These are phyloP conservation scores for Apantesis nais DNA, from an alignment of 2,888 invertebrate species.

Conservation along the genomic window DNA sequence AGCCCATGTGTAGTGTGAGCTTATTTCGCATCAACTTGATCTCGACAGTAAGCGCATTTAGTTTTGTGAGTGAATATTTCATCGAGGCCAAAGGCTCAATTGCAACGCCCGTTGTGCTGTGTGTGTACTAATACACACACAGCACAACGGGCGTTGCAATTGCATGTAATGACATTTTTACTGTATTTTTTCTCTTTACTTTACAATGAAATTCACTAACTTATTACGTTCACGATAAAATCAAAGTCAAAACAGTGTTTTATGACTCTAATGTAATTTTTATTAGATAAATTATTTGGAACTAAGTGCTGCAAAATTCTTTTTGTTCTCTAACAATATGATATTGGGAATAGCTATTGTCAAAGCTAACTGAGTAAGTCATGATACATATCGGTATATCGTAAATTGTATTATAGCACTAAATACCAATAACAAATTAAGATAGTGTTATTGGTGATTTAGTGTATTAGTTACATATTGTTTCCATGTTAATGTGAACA, in stretches of 20 bases:
- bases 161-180: no score
- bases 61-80: no score
- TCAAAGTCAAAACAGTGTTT: not conserved
- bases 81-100: no score
- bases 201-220: not conserved
- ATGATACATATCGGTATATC: not conserved
- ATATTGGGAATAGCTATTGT: not conserved
- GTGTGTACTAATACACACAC: no score
- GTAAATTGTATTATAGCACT: not conserved
- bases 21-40: no score
- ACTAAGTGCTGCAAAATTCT: not conserved
- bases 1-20: no score
- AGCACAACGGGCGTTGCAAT: no score
- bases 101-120: no score
- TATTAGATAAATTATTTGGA: conserved; percentile 2
- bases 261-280: not conserved
- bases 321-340: not conserved
- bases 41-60: no score
- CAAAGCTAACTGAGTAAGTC: not conserved
- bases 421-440: not conserved
- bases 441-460: not conserved
- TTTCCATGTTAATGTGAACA: no score
- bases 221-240: not conserved
- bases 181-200: not conserved
- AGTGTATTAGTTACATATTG: no score